phyloP scores from a whole-genome alignment of 2,888 invertebrate species.

The Plutella xylostella region DNA sequence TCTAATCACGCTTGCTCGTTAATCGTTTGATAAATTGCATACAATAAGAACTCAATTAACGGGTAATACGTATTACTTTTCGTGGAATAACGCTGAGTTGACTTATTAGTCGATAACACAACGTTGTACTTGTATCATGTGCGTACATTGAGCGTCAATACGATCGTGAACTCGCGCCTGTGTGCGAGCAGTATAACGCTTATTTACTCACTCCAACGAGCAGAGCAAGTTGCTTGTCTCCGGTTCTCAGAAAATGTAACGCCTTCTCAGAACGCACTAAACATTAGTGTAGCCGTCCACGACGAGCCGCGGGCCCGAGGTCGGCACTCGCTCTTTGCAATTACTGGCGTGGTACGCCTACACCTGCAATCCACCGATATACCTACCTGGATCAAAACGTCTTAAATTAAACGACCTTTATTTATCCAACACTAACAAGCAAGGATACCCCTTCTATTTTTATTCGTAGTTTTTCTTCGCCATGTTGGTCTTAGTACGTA shows the following conservation, averaged over 20 bases:
- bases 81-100: neutral
- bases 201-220: constrained; percentile 53
- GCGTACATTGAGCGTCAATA: neutral
- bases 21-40: no score
- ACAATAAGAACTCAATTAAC: no score
- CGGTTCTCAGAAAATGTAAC: constrained; percentile 67
- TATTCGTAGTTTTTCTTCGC: no score
- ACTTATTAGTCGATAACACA: neutral
- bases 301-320: constrained; percentile 55
- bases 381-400: no score
- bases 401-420: no score
- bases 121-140: neutral
- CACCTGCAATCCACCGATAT: constrained; percentile 12
- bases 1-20: neutral
- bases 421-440: no score
- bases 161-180: constrained; percentile 17
- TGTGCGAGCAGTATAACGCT: constrained; percentile 38
- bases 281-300: constrained; percentile 39
- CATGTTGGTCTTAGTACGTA: no score
- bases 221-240: constrained; percentile 58
- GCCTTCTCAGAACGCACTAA: constrained; percentile 66
- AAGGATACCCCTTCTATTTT: no score
- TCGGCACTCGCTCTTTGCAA: constrained; percentile 27
- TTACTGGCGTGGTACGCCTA: constrained; percentile 10
- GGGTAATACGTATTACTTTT: no score